A percentile compares a stretch with the other conserved stretches of the same genome.
Evolutionary conservation across 2,888 invertebrate species (phyloP).

Genomic region (Catocala fraxini): DNA sequence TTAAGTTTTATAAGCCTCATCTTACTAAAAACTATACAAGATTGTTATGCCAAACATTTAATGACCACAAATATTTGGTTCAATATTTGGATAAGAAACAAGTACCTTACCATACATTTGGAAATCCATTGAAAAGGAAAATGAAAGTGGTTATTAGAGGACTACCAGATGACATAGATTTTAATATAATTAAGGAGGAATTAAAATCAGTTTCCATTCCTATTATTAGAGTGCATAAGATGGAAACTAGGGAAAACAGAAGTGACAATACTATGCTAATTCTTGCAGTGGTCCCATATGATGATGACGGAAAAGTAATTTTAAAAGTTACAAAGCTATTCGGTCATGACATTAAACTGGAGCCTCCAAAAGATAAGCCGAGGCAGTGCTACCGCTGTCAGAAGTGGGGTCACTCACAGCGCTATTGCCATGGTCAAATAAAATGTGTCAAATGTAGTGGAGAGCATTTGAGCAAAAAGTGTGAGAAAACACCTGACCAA

Average conservation of each 20-base stretch:
- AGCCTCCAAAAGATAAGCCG: slow-evolving; percentile 61
- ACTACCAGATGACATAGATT: slow-evolving; percentile 58
- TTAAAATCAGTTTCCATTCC: slow-evolving; percentile 64
- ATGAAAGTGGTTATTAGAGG: slow-evolving; percentile 71
- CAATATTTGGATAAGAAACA: slow-evolving; percentile 64
- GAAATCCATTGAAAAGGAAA: slow-evolving; percentile 64
- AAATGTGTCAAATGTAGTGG: slow-evolving; percentile 78
- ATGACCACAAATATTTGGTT: slow-evolving; percentile 61
- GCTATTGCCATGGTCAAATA: slow-evolving; percentile 66
- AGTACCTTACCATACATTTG: slow-evolving; percentile 71
- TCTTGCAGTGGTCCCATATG: slow-evolving; percentile 64
- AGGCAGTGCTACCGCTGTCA: slow-evolving; percentile 78
- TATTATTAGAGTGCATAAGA: slow-evolving; percentile 65
- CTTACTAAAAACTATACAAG: slow-evolving; percentile 53
- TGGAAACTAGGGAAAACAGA: slow-evolving; percentile 57
- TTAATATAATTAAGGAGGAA: slow-evolving; percentile 56
- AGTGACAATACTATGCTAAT: slow-evolving; percentile 55
- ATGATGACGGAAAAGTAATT: slow-evolving; percentile 57
- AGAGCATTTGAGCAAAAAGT: slow-evolving; percentile 66
- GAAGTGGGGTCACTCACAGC: slow-evolving; percentile 75
- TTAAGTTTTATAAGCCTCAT: slow-evolving; percentile 60
- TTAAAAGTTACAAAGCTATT: slow-evolving; percentile 58
- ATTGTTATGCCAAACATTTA: slow-evolving; percentile 56
- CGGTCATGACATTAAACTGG: slow-evolving; percentile 61
- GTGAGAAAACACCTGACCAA: slow-evolving; percentile 52